Evolutionary conservation across 2,888 invertebrate species (phyloP).

Genomic region (Corythucha ciliata): DNA sequence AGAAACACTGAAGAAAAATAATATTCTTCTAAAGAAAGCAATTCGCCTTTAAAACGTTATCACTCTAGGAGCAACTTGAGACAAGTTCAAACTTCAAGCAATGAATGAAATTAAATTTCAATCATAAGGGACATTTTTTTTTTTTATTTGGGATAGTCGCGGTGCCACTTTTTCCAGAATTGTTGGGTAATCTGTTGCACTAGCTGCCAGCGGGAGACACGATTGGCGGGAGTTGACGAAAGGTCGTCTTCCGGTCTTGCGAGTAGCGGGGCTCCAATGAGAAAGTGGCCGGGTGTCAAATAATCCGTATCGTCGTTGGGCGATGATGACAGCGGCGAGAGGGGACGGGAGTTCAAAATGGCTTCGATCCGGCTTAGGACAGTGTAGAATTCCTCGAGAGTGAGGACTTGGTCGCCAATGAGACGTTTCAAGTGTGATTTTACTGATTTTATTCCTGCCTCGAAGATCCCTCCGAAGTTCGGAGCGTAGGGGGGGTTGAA

Average conservation of each 20-base stretch:
- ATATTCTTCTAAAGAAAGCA: too few species aligned
- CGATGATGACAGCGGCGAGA: neutral
- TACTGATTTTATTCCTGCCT: conserved; percentile 15
- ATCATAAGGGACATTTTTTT: too few species aligned
- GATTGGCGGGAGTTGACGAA: neutral
- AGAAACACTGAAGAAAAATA: too few species aligned
- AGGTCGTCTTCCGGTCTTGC: neutral
- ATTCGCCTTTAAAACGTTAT: too few species aligned
- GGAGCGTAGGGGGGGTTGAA: conserved; percentile 32
- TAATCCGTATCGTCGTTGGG: neutral
- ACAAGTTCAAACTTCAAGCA: too few species aligned
- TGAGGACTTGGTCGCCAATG: conserved; percentile 7
- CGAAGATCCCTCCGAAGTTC: conserved; percentile 26
- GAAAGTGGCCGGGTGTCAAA: conserved; percentile 6
- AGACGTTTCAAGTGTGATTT: conserved; percentile 19
- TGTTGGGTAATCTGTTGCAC: neutral
- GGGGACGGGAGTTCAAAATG: conserved; percentile 13
- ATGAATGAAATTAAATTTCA: too few species aligned
- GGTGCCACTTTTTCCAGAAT: conserved; percentile 2
- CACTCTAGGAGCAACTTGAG: too few species aligned
- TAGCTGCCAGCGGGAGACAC: conserved; percentile 3
- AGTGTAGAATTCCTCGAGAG: conserved; percentile 17
- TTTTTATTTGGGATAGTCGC: too few species aligned
- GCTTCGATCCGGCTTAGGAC: conserved; percentile 17
- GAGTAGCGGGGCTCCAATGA: conserved; percentile 1